These are phyloP conservation scores for Hipposideros armiger DNA, from an alignment of 2,113 vertebrate species.

Conservation along the genomic window DNA sequence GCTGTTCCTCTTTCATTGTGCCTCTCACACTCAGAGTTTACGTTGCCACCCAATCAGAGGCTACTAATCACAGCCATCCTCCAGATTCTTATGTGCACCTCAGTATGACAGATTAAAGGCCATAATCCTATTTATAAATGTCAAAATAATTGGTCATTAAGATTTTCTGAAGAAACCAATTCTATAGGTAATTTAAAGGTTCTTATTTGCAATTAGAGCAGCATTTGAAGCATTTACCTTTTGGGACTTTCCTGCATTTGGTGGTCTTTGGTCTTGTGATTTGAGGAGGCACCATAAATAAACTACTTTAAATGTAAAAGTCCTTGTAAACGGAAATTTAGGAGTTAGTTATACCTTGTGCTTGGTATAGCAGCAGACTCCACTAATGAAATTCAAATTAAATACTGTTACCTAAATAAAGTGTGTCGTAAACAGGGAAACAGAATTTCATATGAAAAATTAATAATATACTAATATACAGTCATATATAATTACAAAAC, in stretches of 20 bases:
- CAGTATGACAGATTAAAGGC: not conserved
- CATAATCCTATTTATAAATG: slow-evolving; percentile 18
- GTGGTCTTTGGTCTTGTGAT: slow-evolving; percentile 66
- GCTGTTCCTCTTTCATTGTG: not conserved
- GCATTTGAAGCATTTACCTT: slow-evolving; percentile 52
- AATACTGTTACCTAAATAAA: slow-evolving; percentile 54
- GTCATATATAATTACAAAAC: too few species aligned
- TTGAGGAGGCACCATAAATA: slow-evolving; percentile 18
- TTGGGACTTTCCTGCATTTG: not conserved
- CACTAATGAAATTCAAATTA: slow-evolving; percentile 61
- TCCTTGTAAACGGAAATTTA: slow-evolving; percentile 59
- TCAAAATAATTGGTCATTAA: slow-evolving; percentile 14
- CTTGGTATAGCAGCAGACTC: not conserved
- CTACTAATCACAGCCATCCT: not conserved
- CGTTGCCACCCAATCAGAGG: not conserved
- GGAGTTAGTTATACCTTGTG: slow-evolving; percentile 28
- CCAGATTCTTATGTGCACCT: not conserved
- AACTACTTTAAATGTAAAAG: slow-evolving; percentile 53
- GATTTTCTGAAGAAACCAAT: not conserved
- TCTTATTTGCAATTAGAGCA: slow-evolving; percentile 51
- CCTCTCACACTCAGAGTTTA: not conserved
- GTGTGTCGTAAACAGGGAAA: not conserved
- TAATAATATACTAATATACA: not conserved
- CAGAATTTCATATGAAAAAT: slow-evolving; percentile 39
- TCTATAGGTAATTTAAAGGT: slow-evolving; percentile 38